These are phyloP conservation scores for Miniopterus natalensis DNA, from an alignment of 2,113 vertebrate genomes.

Conservation along the genomic window DNA sequence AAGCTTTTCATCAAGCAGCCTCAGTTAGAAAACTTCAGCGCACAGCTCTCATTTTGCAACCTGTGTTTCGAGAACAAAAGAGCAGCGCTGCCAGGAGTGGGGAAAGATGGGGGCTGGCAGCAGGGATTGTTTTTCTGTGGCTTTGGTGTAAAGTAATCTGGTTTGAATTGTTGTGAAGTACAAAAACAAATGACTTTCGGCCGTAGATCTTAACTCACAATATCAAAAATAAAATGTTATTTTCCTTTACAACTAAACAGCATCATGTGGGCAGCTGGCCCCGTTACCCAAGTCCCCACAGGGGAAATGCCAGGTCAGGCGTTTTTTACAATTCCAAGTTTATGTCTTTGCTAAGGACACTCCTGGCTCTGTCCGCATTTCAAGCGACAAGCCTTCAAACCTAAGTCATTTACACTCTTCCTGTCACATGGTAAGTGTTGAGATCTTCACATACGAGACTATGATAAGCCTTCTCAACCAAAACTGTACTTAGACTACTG, in stretches of 20 bases:
- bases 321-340: conserved; percentile 82
- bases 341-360: conserved; percentile 73
- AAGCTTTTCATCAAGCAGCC: conserved; percentile 71
- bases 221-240: conserved; percentile 83
- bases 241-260: conserved; percentile 78
- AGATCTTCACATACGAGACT: not conserved
- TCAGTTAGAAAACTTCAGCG: conserved; percentile 37
- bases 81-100: conserved; percentile 51
- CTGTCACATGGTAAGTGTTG: not conserved
- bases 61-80: conserved; percentile 69
- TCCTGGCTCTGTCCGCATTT: conserved; percentile 75
- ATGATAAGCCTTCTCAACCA: not conserved
- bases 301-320: conserved; percentile 81
- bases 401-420: conserved; percentile 21
- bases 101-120: not conserved
- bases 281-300: conserved; percentile 79
- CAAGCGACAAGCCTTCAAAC: conserved; percentile 48
- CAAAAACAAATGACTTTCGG: conserved; percentile 83
- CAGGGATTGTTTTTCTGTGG: conserved; percentile 61
- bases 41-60: conserved; percentile 74
- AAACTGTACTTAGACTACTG: not conserved
- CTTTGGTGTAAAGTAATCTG: conserved; percentile 70
- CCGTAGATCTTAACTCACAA: conserved; percentile 73
- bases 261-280: conserved; percentile 73
- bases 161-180: conserved; percentile 80